Percentiles rank a stretch among this genome's conserved stretches.
Conservation (phyloP, 2,113 vertebrate genomes). For the Zootoca vivipara region DNA sequence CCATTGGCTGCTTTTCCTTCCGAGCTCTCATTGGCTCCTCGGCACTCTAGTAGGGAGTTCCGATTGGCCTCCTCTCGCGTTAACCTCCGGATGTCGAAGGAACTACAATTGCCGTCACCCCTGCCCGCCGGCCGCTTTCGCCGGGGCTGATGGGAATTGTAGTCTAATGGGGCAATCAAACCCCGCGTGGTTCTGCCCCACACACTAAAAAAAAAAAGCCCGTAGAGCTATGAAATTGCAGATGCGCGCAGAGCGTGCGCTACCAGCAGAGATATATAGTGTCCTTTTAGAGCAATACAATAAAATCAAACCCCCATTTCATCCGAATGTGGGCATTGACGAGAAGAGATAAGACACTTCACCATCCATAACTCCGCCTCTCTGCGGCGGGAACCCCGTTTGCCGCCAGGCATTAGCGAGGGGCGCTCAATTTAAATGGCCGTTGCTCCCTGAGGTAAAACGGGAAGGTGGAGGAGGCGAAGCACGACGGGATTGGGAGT, state of each 20-base stretch:
- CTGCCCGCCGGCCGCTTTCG: neutral
- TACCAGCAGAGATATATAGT: too few species aligned
- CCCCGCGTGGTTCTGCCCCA: neutral
- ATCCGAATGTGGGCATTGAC: too few species aligned
- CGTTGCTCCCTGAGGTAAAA: neutral
- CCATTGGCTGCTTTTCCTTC: neutral
- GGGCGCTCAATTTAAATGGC: neutral
- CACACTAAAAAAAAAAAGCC: neutral
- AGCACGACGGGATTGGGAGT: neutral
- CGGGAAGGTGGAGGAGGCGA: neutral
- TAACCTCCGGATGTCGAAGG: neutral
- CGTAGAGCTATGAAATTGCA: neutral
- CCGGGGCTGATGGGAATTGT: neutral
- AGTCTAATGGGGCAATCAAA: neutral
- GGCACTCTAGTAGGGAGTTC: neutral
- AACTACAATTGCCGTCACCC: neutral
- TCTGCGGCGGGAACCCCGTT: neutral
- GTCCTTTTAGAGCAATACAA: too few species aligned
- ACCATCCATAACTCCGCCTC: too few species aligned
- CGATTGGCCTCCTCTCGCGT: neutral
- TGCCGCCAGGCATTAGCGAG: neutral
- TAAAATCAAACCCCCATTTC: too few species aligned
- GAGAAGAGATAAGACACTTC: too few species aligned
- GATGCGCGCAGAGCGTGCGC: neutral
- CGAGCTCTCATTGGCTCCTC: neutral